Evolutionary conservation across 2,797 vertebrate species (phyloP), one percentile per base, ranked within the genome.

Genomic region (Falco cherrug): DNA sequence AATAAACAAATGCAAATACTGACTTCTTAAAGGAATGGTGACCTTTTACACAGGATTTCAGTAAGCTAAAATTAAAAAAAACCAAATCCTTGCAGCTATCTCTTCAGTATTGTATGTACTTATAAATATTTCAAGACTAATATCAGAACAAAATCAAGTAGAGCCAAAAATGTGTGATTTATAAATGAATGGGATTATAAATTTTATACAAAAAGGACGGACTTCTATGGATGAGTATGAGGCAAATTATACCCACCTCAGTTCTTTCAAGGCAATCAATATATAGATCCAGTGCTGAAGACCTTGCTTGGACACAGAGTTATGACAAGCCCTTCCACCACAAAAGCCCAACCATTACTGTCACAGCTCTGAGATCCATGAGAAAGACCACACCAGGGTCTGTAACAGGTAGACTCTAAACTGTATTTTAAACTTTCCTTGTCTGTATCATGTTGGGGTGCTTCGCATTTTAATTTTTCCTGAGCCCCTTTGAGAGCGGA

Each of bases 61-160:
- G 43, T 61, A 90, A 77, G 92, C 74, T 39, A 92, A 87, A 91
- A 74, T 91, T 57, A 13, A 43, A 68, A 83, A 79, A 54, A 50
- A 14, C 4, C 16, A 90, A 77, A 82, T 79, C 59, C 75, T 78
- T 83, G 33, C 17, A 84, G 60, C 53, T 71, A 13, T 69, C 65
- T 95, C 51, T 87, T 95, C 33, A 82, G 67, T 77, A 61, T 43
- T 73, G 17, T 29, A 68, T 22, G 22, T n/a, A 54, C 73, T 96
- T 87, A 74, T 7, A 90, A 92, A 91, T 87, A 93, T 93, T 95
- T 97, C 31, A 84, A 90, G 94, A 64, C 33, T 91, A 94, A 47
- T 86, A 91, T 47, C 61, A 92, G 67, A 71, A 79, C 11, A 84
- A 88, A 82, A 89, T 78, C 60, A 69, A 5, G 33, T 41, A 83